Base-by-base conservation (phyloP, 1,140 invertebrate genomes). In the Zaprionus gabonicus region DNA sequence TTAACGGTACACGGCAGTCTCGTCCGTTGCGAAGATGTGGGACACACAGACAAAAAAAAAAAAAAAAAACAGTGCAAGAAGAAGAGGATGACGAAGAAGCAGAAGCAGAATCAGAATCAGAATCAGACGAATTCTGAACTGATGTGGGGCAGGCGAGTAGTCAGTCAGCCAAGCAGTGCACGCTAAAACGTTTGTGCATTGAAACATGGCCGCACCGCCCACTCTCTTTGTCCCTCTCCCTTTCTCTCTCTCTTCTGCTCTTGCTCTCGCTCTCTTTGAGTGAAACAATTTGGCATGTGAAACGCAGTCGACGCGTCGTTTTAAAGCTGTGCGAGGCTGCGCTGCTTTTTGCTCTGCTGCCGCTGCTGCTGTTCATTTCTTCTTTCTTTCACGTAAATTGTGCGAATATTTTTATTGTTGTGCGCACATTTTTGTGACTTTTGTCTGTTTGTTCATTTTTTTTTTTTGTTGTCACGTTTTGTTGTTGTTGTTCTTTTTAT, bases 401-500 rank as follows among this genome's bases (percentile, higher is more conserved):
- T 62, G 57, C 57, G 56, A 58, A 56, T 60, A 73, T 67, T 73
- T 68, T 73, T 57, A 68, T 59, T 56, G 9, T 17, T 46, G 34
- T 44, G 57, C 73, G 58, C 41, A 38, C 67, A 71, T 71, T 78
- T 70, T 34, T 34, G 31, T 27, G 68, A 71, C 60, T 75, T 78
- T 67, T 76, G 28, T 59, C 51, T 34, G 31, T 70, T 56, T 34
- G 31, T 70, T 56, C 25, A 56, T 56, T 59, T n/a, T n/a, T 56
- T 71, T 31, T 34, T 34, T 9, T 64, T 71, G 31, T 71, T 76
- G 63, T 76, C 74, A 77, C 69, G 64, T 80, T 80, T 73, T 69
- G 38, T 72, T 77, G 17, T 72, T 76, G 62, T 62, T 70, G 41
- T 13, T 68, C n/a, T 36, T 57, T 70, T 53, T 75, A 75, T 80